Evolutionary conservation across 2,797 vertebrate species (phyloP), one percentile per base, ranked within the genome.

Genomic region (Rhodeus uyekii): DNA sequence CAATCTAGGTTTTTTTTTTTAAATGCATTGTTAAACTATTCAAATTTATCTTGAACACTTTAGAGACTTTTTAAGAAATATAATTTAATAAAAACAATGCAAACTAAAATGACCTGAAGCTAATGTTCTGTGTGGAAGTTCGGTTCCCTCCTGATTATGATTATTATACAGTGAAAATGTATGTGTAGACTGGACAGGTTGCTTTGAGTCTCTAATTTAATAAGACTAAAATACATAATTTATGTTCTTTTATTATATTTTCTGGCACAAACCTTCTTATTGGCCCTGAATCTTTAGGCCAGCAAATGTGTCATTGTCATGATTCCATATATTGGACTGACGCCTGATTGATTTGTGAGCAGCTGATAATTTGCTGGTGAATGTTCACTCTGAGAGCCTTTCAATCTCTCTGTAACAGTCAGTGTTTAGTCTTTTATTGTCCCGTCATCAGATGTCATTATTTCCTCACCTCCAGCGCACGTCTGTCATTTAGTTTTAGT

Each of bases 401-500:
- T 58, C 72, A 39, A 36, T 58, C 14, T 75, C 13, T 55, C n/a
- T 5, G 72, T 58, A 8, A 29, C 19, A 72, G 19, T 22, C 69
- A 50, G 46, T 72, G 46, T 72, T 75, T 60, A 42, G 73, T 38
- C 53, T 39, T 50, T 48, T 64, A 44, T 78, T 81, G 36, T 68
- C 38, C 53, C 19, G 46, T 75, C 58, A 67, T 81, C 78, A 77
- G 73, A 73, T 61, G 29, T 42, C 73, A 74, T 55, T 6, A 32
- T 83, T 63, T 80, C 80, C 73, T 38, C 67, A 82, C 69, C 68
- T 84, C 71, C 27, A 73, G 58, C 68, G 9, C 39, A 46, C 55
- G 55, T 79, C 79, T 85, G 64, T 80, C 83, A 80, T 69, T 67
- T 78, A 69, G 71, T 48, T 84, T 84, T 84, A 86, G 79, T 80